Percentiles rank a stretch among this genome's conserved stretches.
These are phyloP conservation scores for Neostethus bicornis DNA, from an alignment of 2,797 vertebrate species.

Conservation along the genomic window DNA sequence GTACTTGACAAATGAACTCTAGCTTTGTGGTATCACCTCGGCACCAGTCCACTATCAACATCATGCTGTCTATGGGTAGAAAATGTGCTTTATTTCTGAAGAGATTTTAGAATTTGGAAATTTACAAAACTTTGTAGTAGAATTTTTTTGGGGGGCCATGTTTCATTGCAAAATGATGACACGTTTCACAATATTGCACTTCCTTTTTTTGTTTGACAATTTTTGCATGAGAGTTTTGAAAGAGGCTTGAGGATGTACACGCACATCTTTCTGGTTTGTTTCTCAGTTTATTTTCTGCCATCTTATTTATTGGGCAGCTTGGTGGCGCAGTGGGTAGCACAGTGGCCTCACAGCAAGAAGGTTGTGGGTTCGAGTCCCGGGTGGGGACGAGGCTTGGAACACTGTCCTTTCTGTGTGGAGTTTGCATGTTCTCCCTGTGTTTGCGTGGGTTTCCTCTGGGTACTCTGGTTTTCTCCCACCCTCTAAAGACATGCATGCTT, in stretches of 20 bases:
- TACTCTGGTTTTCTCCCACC: too few relatives aligned
- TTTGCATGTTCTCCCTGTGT: too few relatives aligned
- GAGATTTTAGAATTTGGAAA: neutral
- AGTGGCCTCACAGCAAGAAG: too few relatives aligned
- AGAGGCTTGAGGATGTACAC: conserved; percentile 1
- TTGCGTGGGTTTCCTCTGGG: too few relatives aligned
- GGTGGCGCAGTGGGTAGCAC: too few relatives aligned
- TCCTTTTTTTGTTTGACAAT: conserved; percentile 48
- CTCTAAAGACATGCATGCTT: too few relatives aligned
- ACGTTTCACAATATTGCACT: conserved; percentile 57
- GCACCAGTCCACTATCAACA: neutral
- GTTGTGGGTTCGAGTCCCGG: too few relatives aligned
- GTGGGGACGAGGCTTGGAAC: too few relatives aligned
- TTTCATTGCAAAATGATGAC: conserved; percentile 51
- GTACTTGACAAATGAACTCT: neutral
- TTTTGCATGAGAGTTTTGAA: conserved; percentile 24
- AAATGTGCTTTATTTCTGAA: conserved; percentile 19
- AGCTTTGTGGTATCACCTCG: neutral
- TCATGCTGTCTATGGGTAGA: neutral
- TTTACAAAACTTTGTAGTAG: neutral
- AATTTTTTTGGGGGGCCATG: conserved; percentile 3
- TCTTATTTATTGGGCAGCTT: conserved; percentile 2
- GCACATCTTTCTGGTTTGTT: conserved; percentile 16
- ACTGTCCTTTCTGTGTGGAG: too few relatives aligned
- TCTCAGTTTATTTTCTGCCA: conserved; percentile 3